Evolutionary conservation across 1,140 invertebrate species (phyloP), one percentile per base, ranked within the genome.

Genomic region (Sycophila sp.): DNA sequence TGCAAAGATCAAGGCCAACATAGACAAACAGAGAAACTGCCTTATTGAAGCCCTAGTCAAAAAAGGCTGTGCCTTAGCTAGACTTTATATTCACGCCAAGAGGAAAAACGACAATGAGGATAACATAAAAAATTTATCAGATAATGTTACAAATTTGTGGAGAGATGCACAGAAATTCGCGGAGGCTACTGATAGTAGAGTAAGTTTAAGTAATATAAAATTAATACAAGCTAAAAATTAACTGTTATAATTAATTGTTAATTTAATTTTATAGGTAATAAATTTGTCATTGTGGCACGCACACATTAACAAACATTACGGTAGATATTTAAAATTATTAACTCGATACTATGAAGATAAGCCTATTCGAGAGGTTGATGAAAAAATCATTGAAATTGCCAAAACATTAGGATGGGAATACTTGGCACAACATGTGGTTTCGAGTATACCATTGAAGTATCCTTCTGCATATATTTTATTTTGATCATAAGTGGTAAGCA

Each of bases 231-330:
- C n/a, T n/a, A n/a, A n/a, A n/a, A n/a, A n/a, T n/a, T n/a, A n/a
- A n/a, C n/a, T n/a, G n/a, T 66, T 68, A 58, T 26, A 8, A 49
- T 59, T 71, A 56, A 36, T 19, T 56, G 11, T n/a, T 7, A 34
- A 4, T 40, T 24, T 32, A 1, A 13, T 13, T 76, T 74, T 71
- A 15, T 78, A 94, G 90, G 89, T 91, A 7, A 86, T 93, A 30
- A 89, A 91, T 74, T 94, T 97, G 78, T 89, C 90, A 5, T 85
- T 96, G 32, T 95, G 93, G 91, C 94, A 98, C 81, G 91, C 93
- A 15, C 89, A 92, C 75, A 88, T 91, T 6, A 86, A 93, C 75
- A 87, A 89, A 73, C 93, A 96, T 59, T 94, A 93, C 84, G 96
- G 94, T 0, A 90, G 93, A 62, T 91, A 94, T 56, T 80, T 95